phyloP scores from a whole-genome alignment of 2,797 vertebrate genomes.

The Muraenolepis orangiensis region DNA sequence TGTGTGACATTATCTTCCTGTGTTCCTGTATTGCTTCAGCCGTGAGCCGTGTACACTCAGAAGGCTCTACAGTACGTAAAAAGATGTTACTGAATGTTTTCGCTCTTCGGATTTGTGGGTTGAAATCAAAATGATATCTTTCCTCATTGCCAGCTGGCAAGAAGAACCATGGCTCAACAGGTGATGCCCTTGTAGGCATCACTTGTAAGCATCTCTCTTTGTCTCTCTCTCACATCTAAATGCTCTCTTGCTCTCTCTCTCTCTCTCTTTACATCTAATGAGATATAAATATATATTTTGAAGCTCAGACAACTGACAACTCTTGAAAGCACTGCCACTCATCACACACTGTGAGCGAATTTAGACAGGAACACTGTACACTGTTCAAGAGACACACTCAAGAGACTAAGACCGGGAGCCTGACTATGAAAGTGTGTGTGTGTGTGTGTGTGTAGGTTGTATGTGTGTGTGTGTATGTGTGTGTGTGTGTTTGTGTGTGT shows the following conservation, averaged over 20 bases:
- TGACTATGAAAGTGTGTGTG: background rate
- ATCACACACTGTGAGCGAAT: background rate
- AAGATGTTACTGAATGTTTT: conserved; percentile 36
- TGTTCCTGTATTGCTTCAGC: conserved; percentile 18
- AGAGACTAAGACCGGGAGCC: background rate
- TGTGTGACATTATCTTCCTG: background rate
- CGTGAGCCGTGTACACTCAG: conserved; percentile 13
- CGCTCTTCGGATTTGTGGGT: conserved; percentile 23
- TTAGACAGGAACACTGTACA: background rate
- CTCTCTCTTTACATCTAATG: too few species aligned
- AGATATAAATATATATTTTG: too few species aligned
- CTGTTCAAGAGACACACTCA: background rate
- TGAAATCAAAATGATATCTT: conserved; percentile 53
- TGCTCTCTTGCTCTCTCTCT: background rate
- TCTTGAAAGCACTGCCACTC: background rate
- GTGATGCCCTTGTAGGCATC: conserved; percentile 63
- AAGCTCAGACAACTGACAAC: too few species aligned
- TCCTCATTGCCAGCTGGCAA: conserved; percentile 69
- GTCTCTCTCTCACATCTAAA: background rate
- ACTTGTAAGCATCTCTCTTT: conserved; percentile 12
- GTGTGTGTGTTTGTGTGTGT: too few species aligned
- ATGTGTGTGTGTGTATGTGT: too few species aligned
- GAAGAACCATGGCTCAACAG: conserved; percentile 70
- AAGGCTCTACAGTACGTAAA: too few species aligned
- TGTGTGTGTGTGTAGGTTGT: background rate